Conservation (phyloP, 2,888 invertebrate genomes). For the Drosophila demipolita region DNA sequence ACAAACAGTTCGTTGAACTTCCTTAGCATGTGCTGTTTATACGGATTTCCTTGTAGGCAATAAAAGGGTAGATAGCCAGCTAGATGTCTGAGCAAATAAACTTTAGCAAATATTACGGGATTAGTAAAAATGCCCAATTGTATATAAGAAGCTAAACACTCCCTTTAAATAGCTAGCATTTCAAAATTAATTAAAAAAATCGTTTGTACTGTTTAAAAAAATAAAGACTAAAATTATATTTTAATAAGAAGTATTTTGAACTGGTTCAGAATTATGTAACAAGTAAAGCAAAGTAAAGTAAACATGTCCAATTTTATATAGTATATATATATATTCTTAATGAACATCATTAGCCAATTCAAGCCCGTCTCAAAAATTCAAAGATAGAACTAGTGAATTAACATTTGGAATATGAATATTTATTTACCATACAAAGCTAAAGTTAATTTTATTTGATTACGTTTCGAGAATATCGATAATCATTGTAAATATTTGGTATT, state of each 20-base stretch:
- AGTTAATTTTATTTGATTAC: not conserved
- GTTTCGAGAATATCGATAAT: not conserved
- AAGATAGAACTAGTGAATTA: not conserved
- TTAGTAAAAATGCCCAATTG: slow-evolving; percentile 10
- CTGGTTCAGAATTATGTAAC: not conserved
- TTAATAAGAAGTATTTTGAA: not conserved
- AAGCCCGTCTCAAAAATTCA: not conserved
- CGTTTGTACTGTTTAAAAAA: too few relatives aligned
- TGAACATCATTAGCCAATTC: not conserved
- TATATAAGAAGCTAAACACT: slow-evolving; percentile 1
- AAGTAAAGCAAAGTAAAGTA: not conserved
- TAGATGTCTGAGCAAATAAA: not conserved
- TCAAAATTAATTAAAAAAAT: not conserved
- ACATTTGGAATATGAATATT: not conserved
- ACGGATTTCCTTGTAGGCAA: slow-evolving; percentile 7
- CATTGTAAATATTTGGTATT: not conserved
- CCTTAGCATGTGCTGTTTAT: slow-evolving; percentile 64
- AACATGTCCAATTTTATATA: accelerated
- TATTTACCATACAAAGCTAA: not conserved
- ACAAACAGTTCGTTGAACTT: slow-evolving; percentile 77
- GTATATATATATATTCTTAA: not conserved
- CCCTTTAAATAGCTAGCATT: not conserved
- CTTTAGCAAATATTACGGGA: not conserved
- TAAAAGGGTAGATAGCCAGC: slow-evolving; percentile 37
- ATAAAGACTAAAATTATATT: not conserved